These are phyloP conservation scores for Metalampra italica DNA, from an alignment of 2,888 invertebrate species.

Conservation along the genomic window DNA sequence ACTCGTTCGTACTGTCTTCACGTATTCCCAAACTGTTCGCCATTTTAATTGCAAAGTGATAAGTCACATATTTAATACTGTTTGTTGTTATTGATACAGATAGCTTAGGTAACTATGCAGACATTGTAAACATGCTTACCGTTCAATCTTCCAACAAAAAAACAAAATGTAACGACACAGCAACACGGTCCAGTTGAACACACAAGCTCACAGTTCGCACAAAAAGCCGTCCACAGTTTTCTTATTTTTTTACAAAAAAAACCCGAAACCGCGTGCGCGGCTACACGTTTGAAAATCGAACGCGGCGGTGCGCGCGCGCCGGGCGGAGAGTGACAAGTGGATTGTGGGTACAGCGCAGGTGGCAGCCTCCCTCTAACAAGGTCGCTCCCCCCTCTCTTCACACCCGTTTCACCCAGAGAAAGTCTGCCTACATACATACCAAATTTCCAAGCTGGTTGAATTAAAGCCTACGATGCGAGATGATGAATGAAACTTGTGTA, in stretches of 20 bases:
- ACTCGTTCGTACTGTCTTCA: too few relatives aligned
- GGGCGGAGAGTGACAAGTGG: constrained; percentile 68
- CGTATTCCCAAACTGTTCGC: too few relatives aligned
- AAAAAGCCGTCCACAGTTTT: constrained; percentile 38
- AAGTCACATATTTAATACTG: too few relatives aligned
- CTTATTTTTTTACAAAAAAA: constrained; percentile 16
- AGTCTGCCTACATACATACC: constrained; percentile 78
- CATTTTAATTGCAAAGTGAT: too few relatives aligned
- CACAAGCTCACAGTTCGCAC: constrained; percentile 64
- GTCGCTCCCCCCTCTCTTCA: constrained; percentile 64
- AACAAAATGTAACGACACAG: constrained; percentile 33
- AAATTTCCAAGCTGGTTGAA: constrained; percentile 74
- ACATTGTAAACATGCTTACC: constrained; percentile 42
- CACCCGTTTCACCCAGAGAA: constrained; percentile 70
- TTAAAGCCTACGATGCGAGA: constrained; percentile 32
- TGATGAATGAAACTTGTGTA: constrained; percentile 50
- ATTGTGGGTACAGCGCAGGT: constrained; percentile 67
- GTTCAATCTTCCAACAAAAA: constrained; percentile 36
- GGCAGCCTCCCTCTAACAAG: constrained; percentile 76
- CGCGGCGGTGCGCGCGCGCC: constrained; percentile 68
- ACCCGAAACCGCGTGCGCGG: constrained; percentile 52
- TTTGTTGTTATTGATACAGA: too few relatives aligned
- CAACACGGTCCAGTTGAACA: constrained; percentile 26
- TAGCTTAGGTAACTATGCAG: too few relatives aligned
- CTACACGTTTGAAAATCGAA: constrained; percentile 36